Evolutionary conservation across 2,797 vertebrate species (phyloP).

Genomic region (Lithobates sylvaticus): DNA sequence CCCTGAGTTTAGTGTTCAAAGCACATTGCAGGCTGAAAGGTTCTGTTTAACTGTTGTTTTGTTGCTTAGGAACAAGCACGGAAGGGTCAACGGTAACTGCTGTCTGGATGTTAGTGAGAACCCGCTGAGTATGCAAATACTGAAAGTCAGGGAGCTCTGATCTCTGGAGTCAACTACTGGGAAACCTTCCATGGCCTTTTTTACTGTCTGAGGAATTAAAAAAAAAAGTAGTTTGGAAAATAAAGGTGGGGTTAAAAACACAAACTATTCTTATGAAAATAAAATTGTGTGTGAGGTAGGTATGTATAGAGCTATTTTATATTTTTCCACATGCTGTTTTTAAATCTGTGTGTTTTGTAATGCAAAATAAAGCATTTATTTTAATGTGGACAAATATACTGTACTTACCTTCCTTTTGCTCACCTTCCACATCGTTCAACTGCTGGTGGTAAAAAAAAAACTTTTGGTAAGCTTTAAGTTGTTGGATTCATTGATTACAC

Average conservation of each 20-base stretch:
- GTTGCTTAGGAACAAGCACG: conserved; percentile 38
- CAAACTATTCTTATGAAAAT: neutral
- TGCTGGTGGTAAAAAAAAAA: too few species aligned
- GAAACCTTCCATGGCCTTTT: neutral
- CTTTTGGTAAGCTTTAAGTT: too few species aligned
- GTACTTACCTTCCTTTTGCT: too few species aligned
- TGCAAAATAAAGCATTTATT: too few species aligned
- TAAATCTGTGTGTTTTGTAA: neutral
- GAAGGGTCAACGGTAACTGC: conserved; percentile 41
- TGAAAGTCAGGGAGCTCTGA: conserved; percentile 6
- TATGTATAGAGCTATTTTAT: neutral
- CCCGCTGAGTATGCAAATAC: conserved; percentile 26
- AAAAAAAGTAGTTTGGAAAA: neutral
- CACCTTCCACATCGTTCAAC: too few species aligned
- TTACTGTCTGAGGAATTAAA: neutral
- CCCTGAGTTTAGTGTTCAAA: conserved; percentile 30
- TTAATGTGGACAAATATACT: too few species aligned
- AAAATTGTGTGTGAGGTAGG: too few species aligned
- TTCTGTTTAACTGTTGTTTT: conserved; percentile 52
- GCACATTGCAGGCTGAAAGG: conserved; percentile 40
- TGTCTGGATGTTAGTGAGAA: conserved; percentile 18
- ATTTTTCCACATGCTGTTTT: neutral
- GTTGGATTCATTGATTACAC: too few species aligned
- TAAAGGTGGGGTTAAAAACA: neutral
- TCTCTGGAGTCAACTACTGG: conserved; percentile 1